phyloP scores from a whole-genome alignment of 1,140 invertebrate species.

The Sinella curviseta region DNA sequence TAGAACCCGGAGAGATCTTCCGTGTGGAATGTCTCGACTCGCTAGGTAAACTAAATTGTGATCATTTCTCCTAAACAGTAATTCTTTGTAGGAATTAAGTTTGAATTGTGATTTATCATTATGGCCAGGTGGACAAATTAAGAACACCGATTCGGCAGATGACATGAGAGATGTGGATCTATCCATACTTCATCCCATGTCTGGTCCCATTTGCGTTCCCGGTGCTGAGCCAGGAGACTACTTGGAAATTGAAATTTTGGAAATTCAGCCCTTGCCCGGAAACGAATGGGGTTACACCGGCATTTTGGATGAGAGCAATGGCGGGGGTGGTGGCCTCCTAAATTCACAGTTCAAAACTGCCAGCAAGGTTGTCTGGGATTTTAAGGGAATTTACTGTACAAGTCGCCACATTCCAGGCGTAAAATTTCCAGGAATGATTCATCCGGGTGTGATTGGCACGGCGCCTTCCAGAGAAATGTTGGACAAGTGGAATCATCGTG shows the following conservation, averaged over 20 bases:
- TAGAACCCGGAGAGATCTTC: constrained; percentile 35
- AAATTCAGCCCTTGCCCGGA: constrained; percentile 3
- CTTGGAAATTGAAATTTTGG: constrained; percentile 41
- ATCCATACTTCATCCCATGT: neutral
- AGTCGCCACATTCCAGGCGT: constrained; percentile 44
- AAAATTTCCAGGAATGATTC: constrained; percentile 38
- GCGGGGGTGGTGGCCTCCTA: constrained; percentile 35
- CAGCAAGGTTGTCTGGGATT: constrained; percentile 44
- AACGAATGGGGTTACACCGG: constrained; percentile 31
- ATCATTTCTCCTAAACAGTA: neutral
- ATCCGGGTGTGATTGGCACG: constrained; percentile 40
- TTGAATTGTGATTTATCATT: neutral
- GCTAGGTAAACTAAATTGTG: constrained; percentile 25
- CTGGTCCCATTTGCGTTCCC: constrained; percentile 38
- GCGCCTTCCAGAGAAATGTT: constrained; percentile 35
- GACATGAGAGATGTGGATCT: constrained; percentile 31
- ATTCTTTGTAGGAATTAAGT: neutral
- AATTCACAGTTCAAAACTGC: constrained; percentile 8
- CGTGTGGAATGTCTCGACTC: constrained; percentile 41
- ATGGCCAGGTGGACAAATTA: constrained; percentile 37
- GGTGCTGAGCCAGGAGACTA: constrained; percentile 43
- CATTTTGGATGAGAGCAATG: constrained; percentile 36
- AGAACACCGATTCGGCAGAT: constrained; percentile 38
- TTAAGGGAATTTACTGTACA: constrained; percentile 42
- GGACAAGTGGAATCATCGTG: constrained; percentile 39